Percentiles rank a stretch among this genome's conserved stretches.
Conservation (phyloP, 2,113 vertebrate species). For the Orycteropus afer region DNA sequence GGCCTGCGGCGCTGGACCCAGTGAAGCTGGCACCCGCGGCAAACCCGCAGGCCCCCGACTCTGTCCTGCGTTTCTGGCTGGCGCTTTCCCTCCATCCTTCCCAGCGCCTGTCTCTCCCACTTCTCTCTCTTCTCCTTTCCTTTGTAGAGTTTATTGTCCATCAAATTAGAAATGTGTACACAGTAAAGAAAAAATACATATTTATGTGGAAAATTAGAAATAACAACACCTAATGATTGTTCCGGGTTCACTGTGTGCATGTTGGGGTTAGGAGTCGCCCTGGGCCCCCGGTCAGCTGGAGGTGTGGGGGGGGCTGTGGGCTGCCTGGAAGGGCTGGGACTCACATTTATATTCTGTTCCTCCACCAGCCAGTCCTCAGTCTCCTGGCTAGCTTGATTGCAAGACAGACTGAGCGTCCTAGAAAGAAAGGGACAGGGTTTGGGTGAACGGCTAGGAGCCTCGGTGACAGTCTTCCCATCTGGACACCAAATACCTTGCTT, state of each 20-base stretch:
- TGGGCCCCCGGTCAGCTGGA: not conserved
- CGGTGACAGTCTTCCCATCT: not conserved
- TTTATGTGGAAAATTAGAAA: too few species aligned
- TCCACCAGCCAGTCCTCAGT: not conserved
- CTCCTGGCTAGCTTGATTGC: not conserved
- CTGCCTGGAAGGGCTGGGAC: not conserved
- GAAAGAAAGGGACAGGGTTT: not conserved
- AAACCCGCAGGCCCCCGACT: not conserved
- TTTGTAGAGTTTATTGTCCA: not conserved
- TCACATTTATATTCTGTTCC: not conserved
- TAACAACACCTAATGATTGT: not conserved
- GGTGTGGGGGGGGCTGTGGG: too few species aligned
- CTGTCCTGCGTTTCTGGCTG: too few species aligned
- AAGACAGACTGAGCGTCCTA: not conserved
- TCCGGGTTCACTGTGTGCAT: not conserved
- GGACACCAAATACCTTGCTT: not conserved
- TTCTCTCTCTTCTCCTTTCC: not conserved
- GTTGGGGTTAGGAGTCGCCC: not conserved
- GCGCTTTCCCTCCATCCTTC: not conserved
- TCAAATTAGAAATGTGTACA: not conserved
- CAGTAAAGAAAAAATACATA: not conserved
- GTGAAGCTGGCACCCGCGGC: not conserved
- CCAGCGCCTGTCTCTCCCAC: fast-evolving
- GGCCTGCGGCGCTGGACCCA: not conserved
- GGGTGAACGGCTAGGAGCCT: not conserved